These are phyloP conservation scores for Scleropages formosus DNA, from an alignment of 2,797 vertebrate species.

Conservation along the genomic window DNA sequence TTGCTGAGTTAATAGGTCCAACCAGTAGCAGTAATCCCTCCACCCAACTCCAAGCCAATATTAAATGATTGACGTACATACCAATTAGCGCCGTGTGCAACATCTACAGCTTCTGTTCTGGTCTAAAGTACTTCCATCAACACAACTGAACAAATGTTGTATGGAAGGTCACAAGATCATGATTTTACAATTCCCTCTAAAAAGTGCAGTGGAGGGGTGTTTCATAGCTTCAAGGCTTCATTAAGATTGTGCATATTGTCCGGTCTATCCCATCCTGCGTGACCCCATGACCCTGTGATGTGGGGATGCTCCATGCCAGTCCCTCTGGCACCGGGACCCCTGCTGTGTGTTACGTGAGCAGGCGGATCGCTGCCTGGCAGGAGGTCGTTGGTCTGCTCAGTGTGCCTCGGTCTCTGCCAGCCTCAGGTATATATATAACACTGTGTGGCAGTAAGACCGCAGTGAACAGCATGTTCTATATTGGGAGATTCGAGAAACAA, in stretches of 20 bases:
- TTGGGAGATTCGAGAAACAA: neutral
- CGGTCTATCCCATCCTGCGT: no score
- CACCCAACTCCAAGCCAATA: no score
- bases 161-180: no score
- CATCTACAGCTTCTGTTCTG: no score
- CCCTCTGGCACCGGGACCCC: neutral
- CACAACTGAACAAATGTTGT: no score
- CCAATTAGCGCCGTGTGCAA: no score
- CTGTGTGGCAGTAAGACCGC: neutral
- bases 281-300: neutral
- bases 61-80: no score
- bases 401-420: neutral
- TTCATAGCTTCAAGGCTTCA: neutral
- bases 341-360: constrained; percentile 12
- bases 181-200: no score
- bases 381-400: neutral
- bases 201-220: neutral
- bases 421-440: neutral
- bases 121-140: no score
- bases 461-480: constrained; percentile 1
- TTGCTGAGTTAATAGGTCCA: no score
- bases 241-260: no score
- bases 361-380: neutral
- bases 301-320: neutral
- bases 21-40: no score